A percentile compares a stretch with the other conserved stretches of the same genome.
Evolutionary conservation across 1,140 invertebrate species (phyloP).

Genomic region (Mercenaria mercenaria): DNA sequence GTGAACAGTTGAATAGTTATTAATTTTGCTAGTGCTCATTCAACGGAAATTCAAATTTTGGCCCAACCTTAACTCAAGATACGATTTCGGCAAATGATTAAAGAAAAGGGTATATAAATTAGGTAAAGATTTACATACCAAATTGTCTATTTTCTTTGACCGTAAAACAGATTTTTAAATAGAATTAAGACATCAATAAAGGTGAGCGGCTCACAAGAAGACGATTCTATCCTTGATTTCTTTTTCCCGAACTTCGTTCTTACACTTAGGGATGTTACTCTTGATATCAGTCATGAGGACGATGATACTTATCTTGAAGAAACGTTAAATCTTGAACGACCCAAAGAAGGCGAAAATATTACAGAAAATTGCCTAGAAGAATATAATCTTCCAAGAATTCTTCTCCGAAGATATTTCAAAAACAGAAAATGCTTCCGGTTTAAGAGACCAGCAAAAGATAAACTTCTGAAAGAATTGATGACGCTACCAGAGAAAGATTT

Average conservation of each 20-base stretch:
- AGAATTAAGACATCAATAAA: not conserved
- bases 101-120: too few species aligned
- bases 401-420: not conserved
- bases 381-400: not conserved
- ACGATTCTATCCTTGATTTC: conserved; percentile 2
- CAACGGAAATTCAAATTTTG: too few species aligned
- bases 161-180: not conserved
- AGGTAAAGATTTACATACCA: too few species aligned
- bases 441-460: not conserved
- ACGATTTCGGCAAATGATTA: too few species aligned
- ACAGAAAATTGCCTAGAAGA: not conserved
- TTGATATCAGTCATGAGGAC: not conserved
- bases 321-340: not conserved
- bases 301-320: not conserved
- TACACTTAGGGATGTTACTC: not conserved
- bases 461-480: not conserved
- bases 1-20: too few species aligned
- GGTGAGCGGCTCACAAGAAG: not conserved
- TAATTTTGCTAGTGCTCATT: too few species aligned
- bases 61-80: too few species aligned
- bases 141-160: not conserved
- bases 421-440: not conserved
- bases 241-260: not conserved
- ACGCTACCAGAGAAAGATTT: not conserved
- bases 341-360: not conserved